These are phyloP conservation scores for Lipophrys pholis DNA, from an alignment of 2,113 vertebrate species.

Conservation along the genomic window DNA sequence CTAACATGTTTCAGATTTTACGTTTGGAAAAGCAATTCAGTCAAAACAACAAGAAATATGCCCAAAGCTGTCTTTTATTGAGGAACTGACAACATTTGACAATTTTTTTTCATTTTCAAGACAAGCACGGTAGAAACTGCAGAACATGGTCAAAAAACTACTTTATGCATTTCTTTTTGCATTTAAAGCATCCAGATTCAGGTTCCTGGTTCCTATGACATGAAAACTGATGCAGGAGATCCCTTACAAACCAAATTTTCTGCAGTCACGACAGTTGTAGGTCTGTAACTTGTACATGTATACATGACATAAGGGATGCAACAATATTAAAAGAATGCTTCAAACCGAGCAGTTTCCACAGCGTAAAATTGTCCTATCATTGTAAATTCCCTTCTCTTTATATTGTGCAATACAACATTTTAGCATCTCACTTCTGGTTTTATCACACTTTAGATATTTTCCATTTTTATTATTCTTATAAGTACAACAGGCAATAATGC, in stretches of 20 bases:
- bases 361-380: conserved; percentile 23
- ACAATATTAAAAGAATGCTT: conserved; percentile 53
- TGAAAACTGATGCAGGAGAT: conserved; percentile 28
- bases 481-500: conserved; percentile 15
- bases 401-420: conserved; percentile 47
- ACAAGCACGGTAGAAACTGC: conserved; percentile 62
- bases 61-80: conserved; percentile 68
- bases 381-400: conserved; percentile 41
- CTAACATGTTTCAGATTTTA: background rate
- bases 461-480: conserved; percentile 8
- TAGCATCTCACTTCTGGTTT: conserved; percentile 11
- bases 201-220: conserved; percentile 22
- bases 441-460: conserved; percentile 11
- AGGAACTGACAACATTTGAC: conserved; percentile 50
- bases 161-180: conserved; percentile 25
- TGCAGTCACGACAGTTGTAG: background rate
- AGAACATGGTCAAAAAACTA: conserved; percentile 66
- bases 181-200: conserved; percentile 6
- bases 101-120: conserved; percentile 23
- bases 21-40: background rate
- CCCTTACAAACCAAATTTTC: conserved; percentile 35
- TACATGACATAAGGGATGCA: conserved; percentile 34
- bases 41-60: conserved; percentile 8
- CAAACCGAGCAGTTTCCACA: conserved; percentile 33
- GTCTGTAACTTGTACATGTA: conserved; percentile 20